phyloP scores from a whole-genome alignment of 2,113 vertebrate genomes.

The Noturus placidus region DNA sequence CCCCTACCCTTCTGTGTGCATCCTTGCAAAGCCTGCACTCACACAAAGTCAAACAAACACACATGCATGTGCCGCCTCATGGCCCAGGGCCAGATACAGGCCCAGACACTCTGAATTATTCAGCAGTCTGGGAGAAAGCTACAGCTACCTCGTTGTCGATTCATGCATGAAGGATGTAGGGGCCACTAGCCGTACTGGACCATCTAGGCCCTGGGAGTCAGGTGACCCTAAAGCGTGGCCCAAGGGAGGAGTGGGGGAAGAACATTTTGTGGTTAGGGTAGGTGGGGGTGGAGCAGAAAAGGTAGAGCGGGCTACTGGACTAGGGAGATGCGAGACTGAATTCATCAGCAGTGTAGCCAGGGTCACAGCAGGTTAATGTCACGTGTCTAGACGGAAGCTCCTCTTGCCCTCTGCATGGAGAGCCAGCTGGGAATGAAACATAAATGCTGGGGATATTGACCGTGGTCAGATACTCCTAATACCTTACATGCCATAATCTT shows the following conservation, averaged over 20 bases:
- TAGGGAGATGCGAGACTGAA: conserved; percentile 80
- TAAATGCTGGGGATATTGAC: conserved; percentile 10
- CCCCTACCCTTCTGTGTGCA: conserved; percentile 83
- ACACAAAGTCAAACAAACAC: conserved; percentile 60
- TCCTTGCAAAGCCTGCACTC: conserved; percentile 24
- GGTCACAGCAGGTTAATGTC: conserved; percentile 74
- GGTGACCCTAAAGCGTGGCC: conserved; percentile 62
- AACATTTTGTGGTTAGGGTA: not conserved
- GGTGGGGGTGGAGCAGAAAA: not conserved
- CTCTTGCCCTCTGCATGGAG: conserved; percentile 61
- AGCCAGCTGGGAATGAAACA: conserved; percentile 52
- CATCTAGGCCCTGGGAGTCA: conserved; percentile 68
- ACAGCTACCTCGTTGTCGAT: conserved; percentile 77
- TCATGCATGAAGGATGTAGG: conserved; percentile 67
- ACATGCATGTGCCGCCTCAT: conserved; percentile 65
- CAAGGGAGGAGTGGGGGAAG: not conserved
- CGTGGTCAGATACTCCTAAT: conserved; percentile 7
- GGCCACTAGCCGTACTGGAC: conserved; percentile 78
- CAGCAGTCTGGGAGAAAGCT: conserved; percentile 80
- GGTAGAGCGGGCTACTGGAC: conserved; percentile 55
- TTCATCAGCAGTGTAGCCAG: conserved; percentile 71
- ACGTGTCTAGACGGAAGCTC: conserved; percentile 71
- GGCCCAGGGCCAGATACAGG: conserved; percentile 76
- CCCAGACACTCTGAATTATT: conserved; percentile 91
- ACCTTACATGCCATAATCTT: conserved; percentile 1